Evolutionary conservation across 1,140 invertebrate species (phyloP).

Genomic region (Pseudomyrmex gracilis): DNA sequence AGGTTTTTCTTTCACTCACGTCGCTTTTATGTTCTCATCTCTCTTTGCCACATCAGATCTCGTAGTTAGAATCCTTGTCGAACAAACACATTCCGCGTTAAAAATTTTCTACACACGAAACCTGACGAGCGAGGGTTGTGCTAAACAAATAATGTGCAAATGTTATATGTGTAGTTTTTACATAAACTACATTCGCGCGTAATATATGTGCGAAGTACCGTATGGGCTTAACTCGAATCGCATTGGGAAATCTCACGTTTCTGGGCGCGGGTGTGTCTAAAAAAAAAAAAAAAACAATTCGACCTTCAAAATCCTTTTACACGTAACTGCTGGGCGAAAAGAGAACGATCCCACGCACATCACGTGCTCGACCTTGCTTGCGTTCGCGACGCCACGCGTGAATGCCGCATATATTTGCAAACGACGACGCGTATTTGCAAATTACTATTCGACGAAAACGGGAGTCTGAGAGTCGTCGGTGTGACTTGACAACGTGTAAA

Average conservation of each 20-base stretch:
- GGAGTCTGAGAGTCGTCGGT: slow-evolving; percentile 12
- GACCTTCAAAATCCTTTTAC: slow-evolving; percentile 61
- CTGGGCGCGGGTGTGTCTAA: background rate
- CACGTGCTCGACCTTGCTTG: slow-evolving; percentile 59
- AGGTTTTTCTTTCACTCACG: slow-evolving; percentile 39
- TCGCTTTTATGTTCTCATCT: background rate
- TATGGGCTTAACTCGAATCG: too few relatives aligned
- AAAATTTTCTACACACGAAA: too few relatives aligned
- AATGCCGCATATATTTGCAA: slow-evolving; percentile 18
- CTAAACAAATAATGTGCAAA: too few relatives aligned
- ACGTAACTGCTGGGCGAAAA: slow-evolving; percentile 53
- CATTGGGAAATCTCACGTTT: background rate
- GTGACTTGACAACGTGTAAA: background rate
- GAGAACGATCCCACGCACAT: slow-evolving; percentile 62
- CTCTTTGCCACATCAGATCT: background rate
- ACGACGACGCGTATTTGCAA: slow-evolving; percentile 45
- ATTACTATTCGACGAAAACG: slow-evolving; percentile 32
- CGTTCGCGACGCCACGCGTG: slow-evolving; percentile 4
- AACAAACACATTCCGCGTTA: too few relatives aligned
- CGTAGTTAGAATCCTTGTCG: too few relatives aligned
- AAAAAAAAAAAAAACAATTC: slow-evolving; percentile 9
- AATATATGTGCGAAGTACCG: too few relatives aligned
- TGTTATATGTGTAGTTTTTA: too few relatives aligned
- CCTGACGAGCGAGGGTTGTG: too few relatives aligned
- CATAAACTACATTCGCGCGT: too few relatives aligned